These are phyloP conservation scores for Lepidocyrtoides sp. DNA, from an alignment of 2,888 invertebrate species.

Conservation along the genomic window DNA sequence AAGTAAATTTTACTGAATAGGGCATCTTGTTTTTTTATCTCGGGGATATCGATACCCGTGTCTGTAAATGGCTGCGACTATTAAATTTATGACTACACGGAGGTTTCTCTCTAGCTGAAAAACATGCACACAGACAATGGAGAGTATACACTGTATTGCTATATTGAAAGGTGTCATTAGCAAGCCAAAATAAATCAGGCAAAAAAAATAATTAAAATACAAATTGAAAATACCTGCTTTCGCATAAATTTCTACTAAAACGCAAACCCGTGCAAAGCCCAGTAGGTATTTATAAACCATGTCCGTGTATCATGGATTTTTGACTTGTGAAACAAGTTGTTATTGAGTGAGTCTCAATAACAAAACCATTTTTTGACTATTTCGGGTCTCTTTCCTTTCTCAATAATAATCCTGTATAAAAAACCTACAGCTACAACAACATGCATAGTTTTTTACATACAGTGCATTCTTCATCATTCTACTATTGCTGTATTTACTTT, in stretches of 20 bases:
- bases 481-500: not conserved
- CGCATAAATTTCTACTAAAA: not conserved
- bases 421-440: not conserved
- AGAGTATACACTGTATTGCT: too few species aligned
- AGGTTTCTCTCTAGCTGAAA: too few species aligned
- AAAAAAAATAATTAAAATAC: too few species aligned
- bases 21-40: too few species aligned
- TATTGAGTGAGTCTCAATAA: conserved; percentile 65
- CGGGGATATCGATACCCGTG: too few species aligned
- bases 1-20: not conserved
- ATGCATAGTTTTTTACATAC: conserved; percentile 6
- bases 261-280: not conserved
- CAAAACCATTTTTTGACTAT: conserved; percentile 42
- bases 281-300: too few species aligned
- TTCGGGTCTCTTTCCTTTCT: conserved; percentile 16
- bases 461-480: not conserved
- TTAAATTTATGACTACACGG: too few species aligned
- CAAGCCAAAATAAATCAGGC: too few species aligned
- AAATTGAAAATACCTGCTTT: not conserved
- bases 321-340: conserved; percentile 58
- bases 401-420: not conserved
- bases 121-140: too few species aligned
- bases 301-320: not conserved
- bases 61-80: too few species aligned
- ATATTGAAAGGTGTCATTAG: too few species aligned